These are phyloP conservation scores for Desoria tigrina DNA, from an alignment of 2,888 invertebrate genomes.

Conservation along the genomic window DNA sequence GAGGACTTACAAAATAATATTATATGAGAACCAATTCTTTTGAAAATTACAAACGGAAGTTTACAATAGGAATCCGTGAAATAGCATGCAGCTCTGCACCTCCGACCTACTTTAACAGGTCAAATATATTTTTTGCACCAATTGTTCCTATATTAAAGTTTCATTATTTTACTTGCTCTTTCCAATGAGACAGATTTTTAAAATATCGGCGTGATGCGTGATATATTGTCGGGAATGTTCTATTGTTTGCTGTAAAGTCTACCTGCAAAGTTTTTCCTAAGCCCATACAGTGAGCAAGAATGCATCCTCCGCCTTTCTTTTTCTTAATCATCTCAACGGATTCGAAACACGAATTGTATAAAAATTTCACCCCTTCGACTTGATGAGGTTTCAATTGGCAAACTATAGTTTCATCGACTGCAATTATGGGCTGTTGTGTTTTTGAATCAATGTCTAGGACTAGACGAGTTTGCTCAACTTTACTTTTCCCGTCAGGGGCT, in stretches of 20 bases:
- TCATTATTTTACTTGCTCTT: no score
- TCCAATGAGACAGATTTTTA: background rate
- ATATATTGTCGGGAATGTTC: no score
- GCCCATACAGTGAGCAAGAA: conserved; percentile 92
- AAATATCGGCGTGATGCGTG: background rate
- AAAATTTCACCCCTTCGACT: conserved; percentile 78
- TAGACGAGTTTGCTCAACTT: conserved; percentile 44
- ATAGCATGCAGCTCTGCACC: no score
- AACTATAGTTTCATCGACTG: conserved; percentile 74
- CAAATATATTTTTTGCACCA: no score
- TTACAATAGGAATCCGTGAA: no score
- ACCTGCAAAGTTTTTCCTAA: conserved; percentile 40
- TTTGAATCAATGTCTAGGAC: conserved; percentile 77
- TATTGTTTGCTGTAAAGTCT: background rate
- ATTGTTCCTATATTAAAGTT: no score
- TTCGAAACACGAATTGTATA: conserved; percentile 85
- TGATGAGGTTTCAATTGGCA: conserved; percentile 88
- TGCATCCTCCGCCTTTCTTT: conserved; percentile 69
- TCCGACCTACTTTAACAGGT: no score
- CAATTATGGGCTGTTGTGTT: conserved; percentile 76
- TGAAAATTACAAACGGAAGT: no score
- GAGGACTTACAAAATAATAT: no score
- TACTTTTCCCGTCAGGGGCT: background rate
- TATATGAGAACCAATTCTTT: no score
- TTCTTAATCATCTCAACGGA: conserved; percentile 65